Percentiles rank a stretch among this genome's conserved stretches.
phyloP scores from a whole-genome alignment of 2,888 invertebrate species.

The Trissoscelio sp. region DNA sequence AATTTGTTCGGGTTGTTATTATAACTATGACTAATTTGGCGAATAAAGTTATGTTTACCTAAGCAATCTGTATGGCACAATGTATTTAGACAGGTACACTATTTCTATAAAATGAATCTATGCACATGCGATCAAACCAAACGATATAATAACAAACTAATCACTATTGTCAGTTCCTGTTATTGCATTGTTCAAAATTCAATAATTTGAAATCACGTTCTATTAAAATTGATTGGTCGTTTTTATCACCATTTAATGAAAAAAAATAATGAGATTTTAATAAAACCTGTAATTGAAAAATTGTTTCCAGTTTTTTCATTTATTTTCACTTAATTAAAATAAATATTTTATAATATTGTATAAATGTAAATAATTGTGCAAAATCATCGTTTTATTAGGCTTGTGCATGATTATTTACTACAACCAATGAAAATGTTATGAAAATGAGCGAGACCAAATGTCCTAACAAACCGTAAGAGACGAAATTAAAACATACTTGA shows the following conservation, averaged over 20 bases:
- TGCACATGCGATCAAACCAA: constrained; percentile 1
- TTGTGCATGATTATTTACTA: neutral
- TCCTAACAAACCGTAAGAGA: constrained; percentile 28
- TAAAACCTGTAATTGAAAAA: too few species aligned
- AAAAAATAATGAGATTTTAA: too few species aligned
- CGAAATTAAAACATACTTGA: constrained; percentile 39
- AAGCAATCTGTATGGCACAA: neutral
- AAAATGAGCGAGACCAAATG: constrained; percentile 18
- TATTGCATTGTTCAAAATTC: neutral
- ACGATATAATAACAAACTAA: constrained; percentile 13
- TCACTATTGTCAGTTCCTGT: constrained; percentile 4
- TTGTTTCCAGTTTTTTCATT: too few species aligned
- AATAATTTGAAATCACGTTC: constrained; percentile 3
- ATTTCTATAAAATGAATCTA: neutral
- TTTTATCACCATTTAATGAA: neutral
- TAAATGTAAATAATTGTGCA: neutral
- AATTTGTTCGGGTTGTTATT: constrained; percentile 2
- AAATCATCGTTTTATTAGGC: too few species aligned
- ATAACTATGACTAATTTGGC: constrained; percentile 1
- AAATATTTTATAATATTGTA: too few species aligned
- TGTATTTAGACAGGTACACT: neutral
- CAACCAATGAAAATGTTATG: constrained; percentile 22
- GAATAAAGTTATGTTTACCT: constrained; percentile 18
- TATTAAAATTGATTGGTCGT: neutral
- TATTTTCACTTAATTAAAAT: too few species aligned